Conservation (phyloP, 2,888 invertebrate species). For the Zhuqinia jingwanae region DNA sequence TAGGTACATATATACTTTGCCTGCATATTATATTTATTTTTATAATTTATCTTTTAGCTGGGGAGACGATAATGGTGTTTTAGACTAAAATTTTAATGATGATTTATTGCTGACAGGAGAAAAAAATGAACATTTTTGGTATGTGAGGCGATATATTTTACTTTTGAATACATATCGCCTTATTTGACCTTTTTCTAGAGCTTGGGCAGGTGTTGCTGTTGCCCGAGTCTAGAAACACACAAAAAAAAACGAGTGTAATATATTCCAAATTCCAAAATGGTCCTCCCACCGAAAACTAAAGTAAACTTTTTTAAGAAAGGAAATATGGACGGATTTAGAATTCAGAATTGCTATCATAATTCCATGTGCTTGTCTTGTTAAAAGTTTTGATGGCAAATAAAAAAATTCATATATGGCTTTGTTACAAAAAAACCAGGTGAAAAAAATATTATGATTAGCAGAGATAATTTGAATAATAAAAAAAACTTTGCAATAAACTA, state of each 20-base stretch:
- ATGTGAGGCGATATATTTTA: background rate
- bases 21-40: too few relatives aligned
- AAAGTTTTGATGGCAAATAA: slow-evolving; percentile 10
- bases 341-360: background rate
- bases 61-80: slow-evolving; percentile 45
- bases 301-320: too few relatives aligned
- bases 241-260: background rate
- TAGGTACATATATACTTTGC: too few relatives aligned
- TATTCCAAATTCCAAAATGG: background rate
- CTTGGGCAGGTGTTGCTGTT: slow-evolving; percentile 2
- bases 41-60: too few relatives aligned
- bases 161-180: slow-evolving; percentile 4
- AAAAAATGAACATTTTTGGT: slow-evolving; percentile 46
- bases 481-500: too few relatives aligned
- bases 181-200: slow-evolving; percentile 18
- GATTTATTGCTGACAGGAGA: slow-evolving; percentile 65
- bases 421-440: background rate
- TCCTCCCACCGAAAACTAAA: too few relatives aligned
- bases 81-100: slow-evolving; percentile 49
- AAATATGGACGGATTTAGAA: background rate
- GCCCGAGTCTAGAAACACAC: too few relatives aligned
- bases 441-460: too few relatives aligned
- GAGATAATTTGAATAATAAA: too few relatives aligned
- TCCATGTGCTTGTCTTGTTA: background rate
- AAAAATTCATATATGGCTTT: slow-evolving; percentile 22